Conservation (phyloP, 2,797 vertebrate genomes). For the Alectoris magna region DNA sequence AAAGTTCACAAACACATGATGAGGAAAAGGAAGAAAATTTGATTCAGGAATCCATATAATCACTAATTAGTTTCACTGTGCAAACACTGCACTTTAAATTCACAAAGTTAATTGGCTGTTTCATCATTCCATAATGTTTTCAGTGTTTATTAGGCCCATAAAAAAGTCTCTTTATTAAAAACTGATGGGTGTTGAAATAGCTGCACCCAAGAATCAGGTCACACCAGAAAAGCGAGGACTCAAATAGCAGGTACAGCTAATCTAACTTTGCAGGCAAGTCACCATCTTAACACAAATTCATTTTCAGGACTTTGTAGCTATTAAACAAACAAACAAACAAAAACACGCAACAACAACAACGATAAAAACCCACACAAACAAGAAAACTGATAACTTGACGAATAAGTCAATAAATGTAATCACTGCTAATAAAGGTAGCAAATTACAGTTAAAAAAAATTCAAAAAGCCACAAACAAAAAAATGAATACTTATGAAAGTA, state of each 20-base stretch:
- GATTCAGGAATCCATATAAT: constrained; percentile 44
- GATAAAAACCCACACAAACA: background rate
- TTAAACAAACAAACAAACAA: background rate
- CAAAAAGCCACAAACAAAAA: background rate
- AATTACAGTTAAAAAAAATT: background rate
- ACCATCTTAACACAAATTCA: background rate
- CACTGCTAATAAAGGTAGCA: background rate
- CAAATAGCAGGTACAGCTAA: background rate
- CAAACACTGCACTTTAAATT: constrained; percentile 64
- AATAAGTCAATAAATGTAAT: background rate
- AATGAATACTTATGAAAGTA: background rate
- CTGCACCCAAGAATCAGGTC: background rate
- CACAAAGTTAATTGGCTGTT: constrained; percentile 63
- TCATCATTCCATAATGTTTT: constrained; percentile 59
- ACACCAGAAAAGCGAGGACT: background rate
- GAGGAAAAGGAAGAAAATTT: background rate
- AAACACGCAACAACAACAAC: background rate
- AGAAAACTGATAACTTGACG: background rate
- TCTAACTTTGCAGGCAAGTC: background rate
- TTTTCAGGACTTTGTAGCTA: background rate
- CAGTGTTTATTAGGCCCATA: constrained; percentile 60
- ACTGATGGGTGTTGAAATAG: constrained; percentile 5
- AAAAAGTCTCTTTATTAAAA: constrained; percentile 62
- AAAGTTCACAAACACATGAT: background rate
- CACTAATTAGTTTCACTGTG: constrained; percentile 61